Percentiles rank a stretch among this genome's conserved stretches.
Evolutionary conservation across 2,113 vertebrate species (phyloP).

Genomic region (Microtus pennsylvanicus): DNA sequence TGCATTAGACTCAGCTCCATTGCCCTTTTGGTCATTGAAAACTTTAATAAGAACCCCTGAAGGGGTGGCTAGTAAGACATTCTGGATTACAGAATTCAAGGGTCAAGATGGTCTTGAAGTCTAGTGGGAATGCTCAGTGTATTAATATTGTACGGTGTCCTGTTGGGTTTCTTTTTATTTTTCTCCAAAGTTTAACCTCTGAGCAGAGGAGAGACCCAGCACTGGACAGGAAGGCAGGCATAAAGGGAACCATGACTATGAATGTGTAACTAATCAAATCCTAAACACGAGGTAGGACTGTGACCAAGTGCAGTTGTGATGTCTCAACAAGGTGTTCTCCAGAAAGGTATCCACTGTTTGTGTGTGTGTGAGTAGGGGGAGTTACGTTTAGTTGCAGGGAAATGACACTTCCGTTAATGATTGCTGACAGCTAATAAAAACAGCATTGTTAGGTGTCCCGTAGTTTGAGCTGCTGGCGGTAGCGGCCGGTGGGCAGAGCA

Average conservation of each 20-base stretch:
- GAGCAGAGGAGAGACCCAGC: not conserved
- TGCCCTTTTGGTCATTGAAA: conserved; percentile 43
- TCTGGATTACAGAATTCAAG: not conserved
- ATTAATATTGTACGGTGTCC: not conserved
- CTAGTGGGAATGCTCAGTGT: not conserved
- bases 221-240: not conserved
- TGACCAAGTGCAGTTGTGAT: conserved; percentile 2
- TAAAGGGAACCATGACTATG: not conserved
- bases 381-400: conserved; percentile 41
- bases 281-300: conserved; percentile 47
- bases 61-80: conserved; percentile 1
- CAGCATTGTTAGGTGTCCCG: not conserved
- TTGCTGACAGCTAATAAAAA: conserved; percentile 42
- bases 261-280: conserved; percentile 38
- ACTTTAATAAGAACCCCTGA: conserved; percentile 61
- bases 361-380: not conserved
- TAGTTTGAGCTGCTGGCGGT: conserved; percentile 78
- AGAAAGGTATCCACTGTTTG: conserved; percentile 56
- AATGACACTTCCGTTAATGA: conserved; percentile 42
- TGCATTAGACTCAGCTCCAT: conserved; percentile 47
- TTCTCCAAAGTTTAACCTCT: conserved; percentile 5
- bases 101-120: not conserved
- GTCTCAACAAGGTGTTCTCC: conserved; percentile 28
- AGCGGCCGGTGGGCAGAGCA: conserved; percentile 70
- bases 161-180: not conserved